These are phyloP conservation scores for Idaea aversata DNA, from an alignment of 2,888 invertebrate species.

Conservation along the genomic window DNA sequence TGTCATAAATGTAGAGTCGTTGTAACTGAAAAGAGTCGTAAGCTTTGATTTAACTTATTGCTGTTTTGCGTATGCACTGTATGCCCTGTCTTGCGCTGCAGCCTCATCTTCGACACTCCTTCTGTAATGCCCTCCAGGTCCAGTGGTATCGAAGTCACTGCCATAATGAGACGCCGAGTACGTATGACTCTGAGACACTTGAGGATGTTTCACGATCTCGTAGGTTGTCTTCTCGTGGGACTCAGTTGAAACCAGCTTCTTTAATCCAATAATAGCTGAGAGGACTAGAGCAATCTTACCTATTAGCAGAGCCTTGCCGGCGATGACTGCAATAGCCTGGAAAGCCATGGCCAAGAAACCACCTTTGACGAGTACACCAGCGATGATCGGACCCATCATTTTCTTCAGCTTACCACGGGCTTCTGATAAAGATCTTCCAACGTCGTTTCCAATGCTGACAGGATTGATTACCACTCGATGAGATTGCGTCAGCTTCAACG, in stretches of 20 bases:
- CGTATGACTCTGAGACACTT: conserved; percentile 87
- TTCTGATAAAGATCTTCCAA: conserved; percentile 74
- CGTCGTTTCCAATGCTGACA: conserved; percentile 56
- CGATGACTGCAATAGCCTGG: conserved; percentile 86
- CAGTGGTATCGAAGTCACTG: conserved; percentile 80
- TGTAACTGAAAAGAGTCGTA: conserved; percentile 68
- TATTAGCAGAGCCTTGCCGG: conserved; percentile 89
- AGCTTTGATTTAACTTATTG: conserved; percentile 50
- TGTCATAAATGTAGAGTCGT: conserved; percentile 46
- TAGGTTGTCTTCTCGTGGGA: conserved; percentile 90
- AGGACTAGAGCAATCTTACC: conserved; percentile 91
- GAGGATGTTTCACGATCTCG: conserved; percentile 93
- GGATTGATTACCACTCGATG: conserved; percentile 81
- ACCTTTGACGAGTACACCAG: conserved; percentile 85
- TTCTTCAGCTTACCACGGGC: conserved; percentile 83
- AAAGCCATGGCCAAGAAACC: conserved; percentile 87
- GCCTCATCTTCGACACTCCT: conserved; percentile 81
- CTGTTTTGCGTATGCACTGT: conserved; percentile 75
- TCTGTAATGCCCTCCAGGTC: conserved; percentile 81
- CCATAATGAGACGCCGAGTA: conserved; percentile 86
- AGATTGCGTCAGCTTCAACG: conserved; percentile 80
- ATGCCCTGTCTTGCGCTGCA: conserved; percentile 83
- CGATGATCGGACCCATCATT: conserved; percentile 83
- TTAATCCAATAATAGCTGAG: conserved; percentile 89
- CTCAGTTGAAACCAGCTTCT: conserved; percentile 86